Base-by-base conservation (phyloP, 1,140 invertebrate genomes). In the Pseudomyrmex pallidus region DNA sequence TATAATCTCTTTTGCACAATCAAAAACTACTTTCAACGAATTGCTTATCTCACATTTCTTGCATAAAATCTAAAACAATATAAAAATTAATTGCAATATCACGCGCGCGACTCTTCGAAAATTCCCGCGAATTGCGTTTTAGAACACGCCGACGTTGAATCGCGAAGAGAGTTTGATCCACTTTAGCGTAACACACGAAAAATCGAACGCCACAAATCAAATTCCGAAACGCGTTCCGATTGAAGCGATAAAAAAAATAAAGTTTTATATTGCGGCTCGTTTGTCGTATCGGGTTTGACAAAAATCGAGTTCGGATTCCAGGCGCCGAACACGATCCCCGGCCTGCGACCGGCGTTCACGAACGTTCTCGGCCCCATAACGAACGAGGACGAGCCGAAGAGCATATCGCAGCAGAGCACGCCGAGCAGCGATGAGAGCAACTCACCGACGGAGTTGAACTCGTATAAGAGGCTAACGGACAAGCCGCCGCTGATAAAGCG, bases 381-480 rank as follows among this genome's bases (percentile, higher is more conserved):
- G 20, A 93, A 92, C 85, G 92, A 91, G 74, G 89, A 93, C 87
- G 93, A 92, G 46, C 84, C 92, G 59, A 95, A 95, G 88, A 94
- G 92, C 86, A 91, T 94, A 48, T 95, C 95, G 3, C 94, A 95
- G 76, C 95, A 95, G 85, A 96, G 96, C 89, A 97, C 97, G 20
- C 97, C 97, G 63, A 97, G 96, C 91, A 97, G 97, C 85, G 97
- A 98, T 92, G 97, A 98, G 93, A 97, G 97, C 91, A 97, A 97
- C 94, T 98, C 97, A 35, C 97, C 97, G n/a, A 97, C 97, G 61
- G 97, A 98, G 94, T 95, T 98, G 86, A 98, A 98, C 94, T 97
- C 97, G 88, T 98, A 97, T 93, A 97, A 97, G 92, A 95, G 97
- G 88, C 95, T 98, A 85, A 95, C 95, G 54, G 97, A 98, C 93